These are phyloP conservation scores for Podarcis lilfordi DNA, from an alignment of 2,797 vertebrate species.

Conservation along the genomic window DNA sequence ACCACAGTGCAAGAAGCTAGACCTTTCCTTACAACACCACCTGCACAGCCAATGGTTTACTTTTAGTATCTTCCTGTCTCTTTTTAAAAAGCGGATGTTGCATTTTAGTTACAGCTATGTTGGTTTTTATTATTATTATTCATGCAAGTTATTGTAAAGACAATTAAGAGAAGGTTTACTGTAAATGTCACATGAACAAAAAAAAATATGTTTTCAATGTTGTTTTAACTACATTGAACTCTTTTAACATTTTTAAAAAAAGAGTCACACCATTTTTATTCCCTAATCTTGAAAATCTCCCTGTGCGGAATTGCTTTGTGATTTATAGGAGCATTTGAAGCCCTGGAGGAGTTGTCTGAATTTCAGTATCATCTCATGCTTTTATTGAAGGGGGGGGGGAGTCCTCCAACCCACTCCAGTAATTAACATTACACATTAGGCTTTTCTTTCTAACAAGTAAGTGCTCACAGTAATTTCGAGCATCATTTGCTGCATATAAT, in stretches of 20 bases:
- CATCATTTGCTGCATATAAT: conserved; percentile 57
- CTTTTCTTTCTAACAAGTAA: conserved; percentile 58
- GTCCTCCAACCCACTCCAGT: conserved; percentile 63
- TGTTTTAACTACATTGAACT: rapidly evolving
- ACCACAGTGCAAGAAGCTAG: too few species aligned
- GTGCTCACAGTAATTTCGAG: conserved; percentile 50
- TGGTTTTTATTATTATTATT: too few species aligned
- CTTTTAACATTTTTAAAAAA: not conserved
- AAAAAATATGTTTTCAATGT: conserved; percentile 36
- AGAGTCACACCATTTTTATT: conserved; percentile 4
- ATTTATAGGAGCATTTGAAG: conserved; percentile 64
- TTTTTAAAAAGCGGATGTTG: too few species aligned
- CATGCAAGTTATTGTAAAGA: too few species aligned
- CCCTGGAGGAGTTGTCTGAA: conserved; percentile 66
- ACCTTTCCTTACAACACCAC: too few species aligned
- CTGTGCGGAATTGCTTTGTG: conserved; percentile 60
- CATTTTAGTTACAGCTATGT: too few species aligned
- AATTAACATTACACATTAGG: conserved; percentile 66
- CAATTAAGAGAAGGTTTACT: not conserved
- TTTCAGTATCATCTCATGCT: conserved; percentile 57
- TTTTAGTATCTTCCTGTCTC: too few species aligned
- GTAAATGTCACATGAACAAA: conserved; percentile 44
- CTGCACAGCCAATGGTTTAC: too few species aligned
- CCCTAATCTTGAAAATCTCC: conserved; percentile 59
- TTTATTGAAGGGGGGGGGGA: conserved; percentile 63